Evolutionary conservation across 1,140 invertebrate species (phyloP), one percentile per base, ranked within the genome.

Genomic region (Pristionchus pacificus): DNA sequence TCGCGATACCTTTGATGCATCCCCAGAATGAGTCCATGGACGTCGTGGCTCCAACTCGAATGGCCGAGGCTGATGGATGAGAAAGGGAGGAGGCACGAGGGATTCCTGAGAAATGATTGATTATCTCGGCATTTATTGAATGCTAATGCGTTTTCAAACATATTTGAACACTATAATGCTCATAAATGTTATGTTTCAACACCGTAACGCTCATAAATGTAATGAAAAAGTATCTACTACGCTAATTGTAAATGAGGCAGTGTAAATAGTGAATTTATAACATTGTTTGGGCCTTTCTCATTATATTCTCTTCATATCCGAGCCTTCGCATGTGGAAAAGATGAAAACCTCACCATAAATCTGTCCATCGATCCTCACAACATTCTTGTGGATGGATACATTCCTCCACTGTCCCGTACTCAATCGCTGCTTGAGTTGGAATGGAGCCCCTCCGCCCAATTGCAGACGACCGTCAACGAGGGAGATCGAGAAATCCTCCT

Each of bases 1-100:
- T 89, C 71, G 92, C 88, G 29, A 94, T 90, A 84, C 95, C 92
- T n/a, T 91, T 90, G 68, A 97, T 84, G 83, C 95, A 97, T 1
- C 95, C 95, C 86, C 93, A 88, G 63, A 71, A 74, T n/a, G 72
- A 70, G 25, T 59, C 33, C 14, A 29, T n/a, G 24, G 58, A 59
- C 6, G 25, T 3, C n/a, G 49, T 67, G n/a, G 60, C 25, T 25
- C 76, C 76, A 32, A 77, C 30, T 49, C 38, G 38, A 49, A 49
- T 49, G 38, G 25, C 61, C 38, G 65, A 81, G 78, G 24, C 32
- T 10, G 25, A 32, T 67, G 62, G 78, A 58, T 1, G 75, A 79
- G 65, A 81, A 79, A 14, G 28, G 62, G 38, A 6, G 6, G 38
- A 49, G 6, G 38, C 19, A 6, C 19, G 6, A 49, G 38, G 38